A percentile compares a stretch with the other conserved stretches of the same genome.
Evolutionary conservation across 2,113 vertebrate species (phyloP).

Genomic region (Plectropomus leopardus): DNA sequence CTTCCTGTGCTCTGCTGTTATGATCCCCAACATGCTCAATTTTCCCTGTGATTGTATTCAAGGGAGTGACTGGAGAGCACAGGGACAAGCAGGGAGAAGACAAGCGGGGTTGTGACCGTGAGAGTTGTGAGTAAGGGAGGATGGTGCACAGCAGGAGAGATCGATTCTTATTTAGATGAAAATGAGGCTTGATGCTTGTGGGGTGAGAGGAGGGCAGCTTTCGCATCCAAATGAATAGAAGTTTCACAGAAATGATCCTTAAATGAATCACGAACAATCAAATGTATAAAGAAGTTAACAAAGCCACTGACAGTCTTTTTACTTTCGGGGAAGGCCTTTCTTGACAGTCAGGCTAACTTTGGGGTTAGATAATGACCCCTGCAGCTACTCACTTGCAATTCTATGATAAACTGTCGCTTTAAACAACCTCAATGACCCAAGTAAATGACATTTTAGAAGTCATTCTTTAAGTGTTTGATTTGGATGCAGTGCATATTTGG

Average conservation of each 20-base stretch:
- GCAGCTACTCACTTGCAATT: conserved; percentile 26
- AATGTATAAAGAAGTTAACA: conserved; percentile 61
- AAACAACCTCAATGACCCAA: conserved; percentile 6
- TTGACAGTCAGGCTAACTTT: conserved; percentile 52
- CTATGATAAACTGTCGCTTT: conserved; percentile 22
- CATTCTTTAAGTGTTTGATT: conserved; percentile 32
- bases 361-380: conserved; percentile 32
- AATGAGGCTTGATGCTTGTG: conserved; percentile 87
- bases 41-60: conserved; percentile 54
- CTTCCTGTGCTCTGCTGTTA: conserved; percentile 18
- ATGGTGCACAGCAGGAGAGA: conserved; percentile 83
- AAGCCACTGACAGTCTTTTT: conserved; percentile 54
- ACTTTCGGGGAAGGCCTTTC: conserved; percentile 42
- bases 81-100: conserved; percentile 72
- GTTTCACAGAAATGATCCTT: conserved; percentile 75
- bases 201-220: conserved; percentile 84
- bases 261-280: conserved; percentile 67
- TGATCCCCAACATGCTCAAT: conserved; percentile 36
- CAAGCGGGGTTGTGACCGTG: conserved; percentile 81
- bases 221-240: conserved; percentile 81
- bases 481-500: conserved; percentile 28
- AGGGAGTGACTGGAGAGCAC: conserved; percentile 58
- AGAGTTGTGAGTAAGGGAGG: conserved; percentile 80
- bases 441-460: conserved; percentile 28
- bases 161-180: conserved; percentile 91